Conservation (phyloP, 2,113 vertebrate species). For the Butorides virescens region DNA sequence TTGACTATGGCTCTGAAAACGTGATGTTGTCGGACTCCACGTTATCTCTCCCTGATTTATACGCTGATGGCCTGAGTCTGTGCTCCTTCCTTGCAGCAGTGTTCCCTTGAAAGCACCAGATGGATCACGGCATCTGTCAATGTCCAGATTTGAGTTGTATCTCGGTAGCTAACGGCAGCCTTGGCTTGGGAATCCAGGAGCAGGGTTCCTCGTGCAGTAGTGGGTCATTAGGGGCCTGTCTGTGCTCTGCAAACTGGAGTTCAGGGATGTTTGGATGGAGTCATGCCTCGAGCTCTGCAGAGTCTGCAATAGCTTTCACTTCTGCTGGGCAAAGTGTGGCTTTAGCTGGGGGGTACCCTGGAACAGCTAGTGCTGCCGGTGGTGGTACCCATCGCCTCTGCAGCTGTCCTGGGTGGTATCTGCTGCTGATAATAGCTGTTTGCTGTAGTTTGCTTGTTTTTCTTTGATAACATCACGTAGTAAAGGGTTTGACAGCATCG, state of each 20-base stretch:
- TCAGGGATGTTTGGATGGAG: neutral
- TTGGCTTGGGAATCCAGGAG: neutral
- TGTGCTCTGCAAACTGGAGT: neutral
- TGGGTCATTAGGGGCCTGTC: accelerated
- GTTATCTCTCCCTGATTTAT: neutral
- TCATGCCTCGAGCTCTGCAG: accelerated
- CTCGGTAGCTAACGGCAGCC: neutral
- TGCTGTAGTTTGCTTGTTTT: neutral
- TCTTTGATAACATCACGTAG: neutral
- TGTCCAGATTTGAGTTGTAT: neutral
- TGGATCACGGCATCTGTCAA: neutral
- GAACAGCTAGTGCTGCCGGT: neutral
- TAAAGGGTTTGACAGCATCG: neutral
- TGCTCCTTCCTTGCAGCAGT: neutral
- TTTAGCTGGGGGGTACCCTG: neutral
- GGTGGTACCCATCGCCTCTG: neutral
- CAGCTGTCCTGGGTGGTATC: no score
- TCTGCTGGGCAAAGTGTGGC: neutral
- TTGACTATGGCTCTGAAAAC: neutral
- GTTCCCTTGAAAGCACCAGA: neutral
- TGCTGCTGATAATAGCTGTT: neutral
- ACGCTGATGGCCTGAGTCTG: neutral
- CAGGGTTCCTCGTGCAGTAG: accelerated
- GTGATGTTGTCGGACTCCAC: neutral
- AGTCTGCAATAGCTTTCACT: neutral